These are phyloP conservation scores for Diploptera punctata DNA, from an alignment of 2,888 invertebrate genomes.

Conservation along the genomic window DNA sequence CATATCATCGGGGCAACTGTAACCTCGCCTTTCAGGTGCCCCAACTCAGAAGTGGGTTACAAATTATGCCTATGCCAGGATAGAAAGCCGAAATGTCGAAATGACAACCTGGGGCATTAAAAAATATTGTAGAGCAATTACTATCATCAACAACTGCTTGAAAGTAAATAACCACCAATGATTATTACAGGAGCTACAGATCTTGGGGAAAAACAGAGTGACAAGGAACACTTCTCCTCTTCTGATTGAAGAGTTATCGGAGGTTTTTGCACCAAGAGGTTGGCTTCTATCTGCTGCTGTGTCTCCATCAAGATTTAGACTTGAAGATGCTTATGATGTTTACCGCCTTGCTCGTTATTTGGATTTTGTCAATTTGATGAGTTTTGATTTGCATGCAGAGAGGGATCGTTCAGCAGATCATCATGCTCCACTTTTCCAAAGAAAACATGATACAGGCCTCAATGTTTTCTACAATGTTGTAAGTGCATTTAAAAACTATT, in stretches of 20 bases:
- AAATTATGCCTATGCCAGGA: no score
- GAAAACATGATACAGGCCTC: conserved; percentile 58
- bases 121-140: no score
- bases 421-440: conserved; percentile 59
- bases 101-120: no score
- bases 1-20: no score
- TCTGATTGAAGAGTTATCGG: conserved; percentile 65
- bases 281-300: conserved; percentile 64
- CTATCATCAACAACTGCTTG: no score
- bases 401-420: conserved; percentile 55
- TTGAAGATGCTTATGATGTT: conserved; percentile 72
- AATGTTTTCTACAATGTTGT: conserved; percentile 62
- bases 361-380: conserved; percentile 73
- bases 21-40: no score
- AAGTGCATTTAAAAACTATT: conserved; percentile 47
- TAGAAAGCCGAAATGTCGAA: no score
- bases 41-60: no score
- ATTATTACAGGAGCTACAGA: conserved; percentile 53
- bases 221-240: conserved; percentile 63
- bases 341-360: conserved; percentile 62
- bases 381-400: conserved; percentile 66
- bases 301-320: conserved; percentile 65
- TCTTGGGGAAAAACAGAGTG: conserved; percentile 56
- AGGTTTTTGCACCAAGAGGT: conserved; percentile 64
- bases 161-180: background rate